These are phyloP conservation scores for Scaptomyza parva DNA, from an alignment of 2,888 invertebrate species.

Conservation along the genomic window DNA sequence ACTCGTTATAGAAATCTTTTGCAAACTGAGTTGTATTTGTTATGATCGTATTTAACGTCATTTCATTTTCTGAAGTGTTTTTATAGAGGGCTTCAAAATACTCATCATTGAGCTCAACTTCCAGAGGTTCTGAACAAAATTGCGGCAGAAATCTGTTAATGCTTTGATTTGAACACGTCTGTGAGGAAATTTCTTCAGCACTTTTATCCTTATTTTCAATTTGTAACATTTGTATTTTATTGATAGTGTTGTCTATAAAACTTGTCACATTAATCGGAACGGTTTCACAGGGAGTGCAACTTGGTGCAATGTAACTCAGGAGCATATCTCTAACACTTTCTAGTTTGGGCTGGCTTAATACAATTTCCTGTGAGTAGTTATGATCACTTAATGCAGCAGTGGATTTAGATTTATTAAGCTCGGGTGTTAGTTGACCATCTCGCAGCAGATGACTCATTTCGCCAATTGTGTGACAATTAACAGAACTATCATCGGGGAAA, in stretches of 20 bases:
- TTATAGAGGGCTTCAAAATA: constrained; percentile 58
- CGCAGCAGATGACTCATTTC: constrained; percentile 38
- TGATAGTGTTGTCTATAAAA: constrained; percentile 63
- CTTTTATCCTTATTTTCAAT: constrained; percentile 20
- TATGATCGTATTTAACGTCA: constrained; percentile 18
- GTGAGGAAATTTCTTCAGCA: neutral
- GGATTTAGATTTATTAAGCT: constrained; percentile 15
- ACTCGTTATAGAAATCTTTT: constrained; percentile 68
- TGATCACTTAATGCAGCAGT: constrained; percentile 70
- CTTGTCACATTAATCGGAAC: constrained; percentile 38
- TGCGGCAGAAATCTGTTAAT: constrained; percentile 13
- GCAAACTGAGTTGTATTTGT: constrained; percentile 61
- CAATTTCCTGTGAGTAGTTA: constrained; percentile 66
- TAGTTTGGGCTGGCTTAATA: constrained; percentile 10
- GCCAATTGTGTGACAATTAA: constrained; percentile 27
- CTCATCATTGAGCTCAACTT: constrained; percentile 60
- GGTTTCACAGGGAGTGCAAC: constrained; percentile 12
- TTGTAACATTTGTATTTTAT: constrained; percentile 42
- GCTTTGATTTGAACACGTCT: neutral
- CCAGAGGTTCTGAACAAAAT: constrained; percentile 71
- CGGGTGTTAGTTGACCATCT: constrained; percentile 4
- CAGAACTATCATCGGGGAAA: neutral
- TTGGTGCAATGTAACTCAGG: constrained; percentile 54
- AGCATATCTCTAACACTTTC: constrained; percentile 44
- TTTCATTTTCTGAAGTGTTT: constrained; percentile 24